Conservation (phyloP, 2,113 vertebrate genomes). For the Herpetotheres cachinnans region DNA sequence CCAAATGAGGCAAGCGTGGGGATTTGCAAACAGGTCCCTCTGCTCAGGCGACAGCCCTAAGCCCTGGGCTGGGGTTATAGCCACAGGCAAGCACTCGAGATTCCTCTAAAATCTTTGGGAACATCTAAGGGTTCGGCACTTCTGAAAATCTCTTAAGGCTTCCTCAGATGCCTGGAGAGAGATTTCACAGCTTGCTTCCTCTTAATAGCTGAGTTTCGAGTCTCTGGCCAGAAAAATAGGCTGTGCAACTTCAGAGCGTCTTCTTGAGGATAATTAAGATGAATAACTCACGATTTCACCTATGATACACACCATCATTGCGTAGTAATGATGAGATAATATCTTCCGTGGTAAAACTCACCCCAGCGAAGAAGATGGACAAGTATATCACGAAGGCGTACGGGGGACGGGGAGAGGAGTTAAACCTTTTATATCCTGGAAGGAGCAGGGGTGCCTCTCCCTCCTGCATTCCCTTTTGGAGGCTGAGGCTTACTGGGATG, state of each 20-base stretch:
- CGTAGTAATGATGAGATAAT: accelerated
- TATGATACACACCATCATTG: background rate
- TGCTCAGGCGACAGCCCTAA: constrained; percentile 19
- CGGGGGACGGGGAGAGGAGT: background rate
- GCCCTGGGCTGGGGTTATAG: constrained; percentile 34
- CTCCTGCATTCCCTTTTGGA: accelerated
- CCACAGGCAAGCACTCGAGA: constrained; percentile 45
- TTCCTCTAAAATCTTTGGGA: constrained; percentile 53
- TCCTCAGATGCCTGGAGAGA: constrained; percentile 43
- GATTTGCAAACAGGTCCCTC: constrained; percentile 55
- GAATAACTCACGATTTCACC: background rate
- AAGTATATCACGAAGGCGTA: background rate
- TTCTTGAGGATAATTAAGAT: background rate
- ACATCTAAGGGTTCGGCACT: constrained; percentile 50
- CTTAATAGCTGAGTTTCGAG: background rate
- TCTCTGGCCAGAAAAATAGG: background rate
- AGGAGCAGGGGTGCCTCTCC: background rate
- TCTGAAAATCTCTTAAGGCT: constrained; percentile 43
- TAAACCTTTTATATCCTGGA: background rate
- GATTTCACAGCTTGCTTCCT: constrained; percentile 30
- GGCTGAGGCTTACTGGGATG: background rate
- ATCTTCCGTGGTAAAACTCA: background rate
- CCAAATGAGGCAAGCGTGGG: constrained; percentile 11
- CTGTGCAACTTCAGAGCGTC: background rate
- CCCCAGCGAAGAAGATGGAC: background rate